Evolutionary conservation across 1,140 invertebrate species (phyloP), one percentile per base, ranked within the genome.

Genomic region (Meloidogyne exigua): DNA sequence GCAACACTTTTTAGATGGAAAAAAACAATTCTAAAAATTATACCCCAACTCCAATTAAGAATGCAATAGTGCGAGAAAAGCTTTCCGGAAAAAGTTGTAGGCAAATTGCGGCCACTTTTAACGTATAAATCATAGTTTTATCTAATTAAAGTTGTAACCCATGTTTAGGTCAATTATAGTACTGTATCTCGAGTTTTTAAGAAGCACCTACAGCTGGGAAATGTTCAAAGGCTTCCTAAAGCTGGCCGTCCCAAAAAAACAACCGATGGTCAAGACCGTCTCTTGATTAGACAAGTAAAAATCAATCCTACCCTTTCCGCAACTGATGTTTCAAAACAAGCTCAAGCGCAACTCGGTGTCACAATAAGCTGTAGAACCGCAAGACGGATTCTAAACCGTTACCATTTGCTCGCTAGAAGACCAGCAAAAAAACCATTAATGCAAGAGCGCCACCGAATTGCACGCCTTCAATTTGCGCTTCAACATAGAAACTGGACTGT

Each of bases 401-500:
- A 7, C 72, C 32, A 73, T 23, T 63, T 76, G 32, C 42, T 32
- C 21, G 75, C n/a, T 12, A 36, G 75, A 42, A 42, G 70, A 42
- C 68, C 75, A 15, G 70, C 68, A 18, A 25, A 63, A 76, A 76
- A 77, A 63, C 75, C 77, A 0, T 65, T 79, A 62, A 68, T 78
- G 26, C 57, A 76, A 18, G 62, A 23, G 23, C 23, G 26, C 10
- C 23, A 76, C 7, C 75, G 75, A 12, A 10, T 44, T n/a, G 25
- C 21, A 18, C 80, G 80, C 1, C 25, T 81, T 15, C 11, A 42
- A 18, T 81, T 80, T 57, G 80, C 80, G 0, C 80, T 66, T 21
- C 64, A 13, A 57, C 72, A 82, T 26, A 0, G 39, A 36, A 5
- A 80, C 44, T 81, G 80, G 80, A 39, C n/a, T 9, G 9, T 26